Conservation (phyloP, 1,140 invertebrate genomes). For the Gryllus bimaculatus region DNA sequence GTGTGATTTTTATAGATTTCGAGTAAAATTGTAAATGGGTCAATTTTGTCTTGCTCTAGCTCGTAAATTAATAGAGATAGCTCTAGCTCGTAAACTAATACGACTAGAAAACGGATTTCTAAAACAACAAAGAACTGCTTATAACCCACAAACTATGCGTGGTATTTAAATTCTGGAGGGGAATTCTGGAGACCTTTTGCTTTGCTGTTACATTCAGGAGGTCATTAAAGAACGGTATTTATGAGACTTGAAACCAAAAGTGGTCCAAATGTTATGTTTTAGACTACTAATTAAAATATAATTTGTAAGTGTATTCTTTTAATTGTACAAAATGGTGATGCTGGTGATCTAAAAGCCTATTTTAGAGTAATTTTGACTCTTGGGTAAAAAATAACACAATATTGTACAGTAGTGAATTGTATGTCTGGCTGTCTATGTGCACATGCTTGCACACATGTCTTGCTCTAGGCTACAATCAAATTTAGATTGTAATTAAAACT, state of each 20-base stretch:
- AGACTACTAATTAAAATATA: conserved; percentile 20
- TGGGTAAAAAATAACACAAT: conserved; percentile 9
- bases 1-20: no score
- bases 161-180: no score
- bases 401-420: conserved; percentile 14
- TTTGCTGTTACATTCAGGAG: neutral
- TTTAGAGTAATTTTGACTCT: conserved; percentile 13
- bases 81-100: no score
- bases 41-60: no score
- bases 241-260: conserved; percentile 38
- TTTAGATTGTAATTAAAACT: conserved; percentile 10
- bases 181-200: neutral
- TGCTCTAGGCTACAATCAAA: conserved; percentile 13
- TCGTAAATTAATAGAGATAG: no score
- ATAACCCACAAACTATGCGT: no score
- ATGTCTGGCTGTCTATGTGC: conserved; percentile 11
- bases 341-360: conserved; percentile 7
- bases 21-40: no score
- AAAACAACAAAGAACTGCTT: no score
- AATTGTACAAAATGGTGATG: conserved; percentile 10
- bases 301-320: conserved; percentile 12
- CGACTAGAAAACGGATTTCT: no score
- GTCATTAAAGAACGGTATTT: conserved; percentile 17
- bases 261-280: conserved; percentile 38
- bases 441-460: conserved; percentile 7